Percentiles rank a stretch among this genome's conserved stretches.
These are phyloP conservation scores for Manacus vitellinus DNA, from an alignment of 2,113 vertebrate species.

Conservation along the genomic window DNA sequence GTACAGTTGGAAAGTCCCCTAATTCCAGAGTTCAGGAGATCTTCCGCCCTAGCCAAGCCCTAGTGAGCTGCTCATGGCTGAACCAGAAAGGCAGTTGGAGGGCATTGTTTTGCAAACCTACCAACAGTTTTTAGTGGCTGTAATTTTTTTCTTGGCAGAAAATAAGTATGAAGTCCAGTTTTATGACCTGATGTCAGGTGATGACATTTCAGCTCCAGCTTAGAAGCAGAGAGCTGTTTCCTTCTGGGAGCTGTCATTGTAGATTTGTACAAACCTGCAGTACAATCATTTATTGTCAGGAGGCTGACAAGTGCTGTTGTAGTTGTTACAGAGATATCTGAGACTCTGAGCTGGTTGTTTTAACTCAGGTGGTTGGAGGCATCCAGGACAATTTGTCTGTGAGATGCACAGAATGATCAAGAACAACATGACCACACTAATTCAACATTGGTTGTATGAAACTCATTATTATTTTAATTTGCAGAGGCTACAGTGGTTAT, in stretches of 20 bases:
- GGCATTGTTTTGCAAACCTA: not conserved
- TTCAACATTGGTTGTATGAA: not conserved
- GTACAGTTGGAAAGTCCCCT: not conserved
- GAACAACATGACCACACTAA: not conserved
- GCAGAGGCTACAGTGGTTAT: not conserved
- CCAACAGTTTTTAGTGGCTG: not conserved
- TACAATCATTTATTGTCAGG: not conserved
- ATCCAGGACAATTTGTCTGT: not conserved
- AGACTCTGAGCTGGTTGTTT: not conserved
- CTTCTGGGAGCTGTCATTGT: not conserved
- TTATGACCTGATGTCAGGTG: not conserved
- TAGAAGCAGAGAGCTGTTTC: not conserved
- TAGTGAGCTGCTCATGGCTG: not conserved
- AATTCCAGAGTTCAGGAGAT: not conserved
- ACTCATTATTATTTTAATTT: conserved; percentile 2
- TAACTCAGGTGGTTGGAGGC: not conserved
- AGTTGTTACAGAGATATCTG: not conserved
- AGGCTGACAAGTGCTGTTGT: not conserved
- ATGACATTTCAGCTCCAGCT: not conserved
- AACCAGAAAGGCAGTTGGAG: not conserved
- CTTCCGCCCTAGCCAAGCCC: not conserved
- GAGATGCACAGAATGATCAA: not conserved
- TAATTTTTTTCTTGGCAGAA: not conserved
- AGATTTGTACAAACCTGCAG: not conserved
- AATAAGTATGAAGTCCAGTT: not conserved